These are phyloP conservation scores for Spea hammondii DNA, from an alignment of 2,797 vertebrate species.

Conservation along the genomic window DNA sequence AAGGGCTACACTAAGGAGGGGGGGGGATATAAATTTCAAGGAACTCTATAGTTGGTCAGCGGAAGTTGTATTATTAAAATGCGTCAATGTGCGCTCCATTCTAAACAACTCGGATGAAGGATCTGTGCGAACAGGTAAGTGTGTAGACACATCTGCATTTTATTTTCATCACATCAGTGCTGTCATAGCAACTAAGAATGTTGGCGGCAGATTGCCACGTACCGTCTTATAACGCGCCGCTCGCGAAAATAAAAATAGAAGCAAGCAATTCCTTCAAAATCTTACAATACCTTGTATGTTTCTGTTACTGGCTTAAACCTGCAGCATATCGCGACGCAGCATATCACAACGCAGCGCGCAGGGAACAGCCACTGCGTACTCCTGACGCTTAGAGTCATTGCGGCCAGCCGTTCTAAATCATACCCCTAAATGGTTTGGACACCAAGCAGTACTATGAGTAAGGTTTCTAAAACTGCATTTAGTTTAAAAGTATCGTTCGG, in stretches of 20 bases:
- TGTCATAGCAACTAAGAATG: constrained; percentile 47
- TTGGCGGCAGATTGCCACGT: constrained; percentile 26
- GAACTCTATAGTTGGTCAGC: not conserved
- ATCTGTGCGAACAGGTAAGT: constrained; percentile 35
- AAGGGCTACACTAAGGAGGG: not conserved
- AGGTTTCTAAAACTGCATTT: too few relatives aligned
- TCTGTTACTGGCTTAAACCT: too few relatives aligned
- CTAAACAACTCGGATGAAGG: constrained; percentile 23
- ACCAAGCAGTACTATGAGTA: too few relatives aligned
- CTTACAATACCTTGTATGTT: not conserved
- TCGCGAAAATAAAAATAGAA: constrained; percentile 38
- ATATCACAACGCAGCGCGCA: too few relatives aligned
- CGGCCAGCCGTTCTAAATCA: too few relatives aligned
- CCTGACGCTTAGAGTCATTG: too few relatives aligned
- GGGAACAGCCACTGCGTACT: too few relatives aligned
- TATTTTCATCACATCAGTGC: constrained; percentile 39
- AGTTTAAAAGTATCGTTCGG: too few relatives aligned
- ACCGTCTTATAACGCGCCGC: constrained; percentile 17
- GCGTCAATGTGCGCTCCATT: not conserved
- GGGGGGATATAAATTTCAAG: not conserved
- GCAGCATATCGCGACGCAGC: too few relatives aligned
- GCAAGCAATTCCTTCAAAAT: constrained; percentile 28
- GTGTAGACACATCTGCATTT: constrained; percentile 18
- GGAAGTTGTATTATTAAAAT: constrained; percentile 7
- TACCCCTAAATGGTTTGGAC: too few relatives aligned